phyloP scores from a whole-genome alignment of 2,888 invertebrate genomes.

The Micoletzkya japonica region DNA sequence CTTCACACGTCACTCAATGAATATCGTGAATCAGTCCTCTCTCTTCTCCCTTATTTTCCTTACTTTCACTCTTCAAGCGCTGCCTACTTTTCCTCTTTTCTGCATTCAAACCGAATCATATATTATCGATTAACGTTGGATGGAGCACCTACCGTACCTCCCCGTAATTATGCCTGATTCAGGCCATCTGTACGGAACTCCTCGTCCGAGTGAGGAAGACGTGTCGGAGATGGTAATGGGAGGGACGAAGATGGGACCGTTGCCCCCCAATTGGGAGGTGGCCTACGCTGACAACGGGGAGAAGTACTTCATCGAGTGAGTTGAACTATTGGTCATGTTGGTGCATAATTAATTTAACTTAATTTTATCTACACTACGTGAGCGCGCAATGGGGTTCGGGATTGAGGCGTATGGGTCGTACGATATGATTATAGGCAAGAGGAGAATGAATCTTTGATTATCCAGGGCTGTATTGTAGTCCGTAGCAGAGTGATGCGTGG shows the following conservation, averaged over 20 bases:
- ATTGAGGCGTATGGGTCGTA: too few species aligned
- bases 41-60: not conserved
- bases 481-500: not conserved
- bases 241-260: slow-evolving; percentile 68
- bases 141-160: not conserved
- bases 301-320: slow-evolving; percentile 89
- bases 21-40: not conserved
- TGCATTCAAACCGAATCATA: not conserved
- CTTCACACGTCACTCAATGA: not conserved
- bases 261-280: slow-evolving; percentile 96
- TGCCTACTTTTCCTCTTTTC: not conserved
- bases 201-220: slow-evolving; percentile 46
- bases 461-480: too few species aligned
- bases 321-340: too few species aligned
- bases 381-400: too few species aligned
- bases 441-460: too few species aligned
- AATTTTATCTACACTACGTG: not conserved
- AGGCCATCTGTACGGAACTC: slow-evolving; percentile 60
- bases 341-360: too few species aligned
- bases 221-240: slow-evolving; percentile 53
- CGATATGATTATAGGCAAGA: not conserved
- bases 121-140: not conserved
- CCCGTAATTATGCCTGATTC: slow-evolving; percentile 26
- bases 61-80: not conserved
- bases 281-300: slow-evolving; percentile 95